Evolutionary conservation across 2,113 vertebrate genomes (phyloP).

Genomic region (Cyanistes caeruleus): DNA sequence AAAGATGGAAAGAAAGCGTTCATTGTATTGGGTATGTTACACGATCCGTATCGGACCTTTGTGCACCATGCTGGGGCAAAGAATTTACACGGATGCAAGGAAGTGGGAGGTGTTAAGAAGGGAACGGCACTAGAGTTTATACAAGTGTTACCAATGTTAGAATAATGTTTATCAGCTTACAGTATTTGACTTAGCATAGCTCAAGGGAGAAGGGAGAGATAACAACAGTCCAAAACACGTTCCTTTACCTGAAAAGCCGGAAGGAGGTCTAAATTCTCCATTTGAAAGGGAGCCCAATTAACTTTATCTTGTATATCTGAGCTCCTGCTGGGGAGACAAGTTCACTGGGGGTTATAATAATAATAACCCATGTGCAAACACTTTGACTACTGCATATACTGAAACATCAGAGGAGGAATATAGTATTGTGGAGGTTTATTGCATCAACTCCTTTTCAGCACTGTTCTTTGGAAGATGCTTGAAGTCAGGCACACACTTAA

Average conservation of each 20-base stretch:
- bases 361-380: background rate
- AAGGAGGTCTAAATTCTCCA: conserved; percentile 52
- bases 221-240: conserved; percentile 53
- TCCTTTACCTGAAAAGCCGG: conserved; percentile 60
- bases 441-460: background rate
- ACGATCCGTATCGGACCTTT: conserved; percentile 27
- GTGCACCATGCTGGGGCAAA: conserved; percentile 29
- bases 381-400: conserved; percentile 18
- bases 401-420: conserved; percentile 10
- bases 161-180: conserved; percentile 62
- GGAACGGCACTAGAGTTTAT: conserved; percentile 8
- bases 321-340: conserved; percentile 44
- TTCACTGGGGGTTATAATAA: conserved; percentile 55
- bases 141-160: conserved; percentile 46
- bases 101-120: conserved; percentile 48
- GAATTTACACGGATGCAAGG: conserved; percentile 44
- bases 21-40: conserved; percentile 46
- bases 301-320: conserved; percentile 62
- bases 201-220: conserved; percentile 68
- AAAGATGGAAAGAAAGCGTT: conserved; percentile 14
- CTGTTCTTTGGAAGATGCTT: background rate
- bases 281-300: conserved; percentile 53
- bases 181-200: conserved; percentile 61
- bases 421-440: background rate
- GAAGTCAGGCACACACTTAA: background rate